Conservation (phyloP, 2,888 invertebrate species). For the Xestia rhomboidea region DNA sequence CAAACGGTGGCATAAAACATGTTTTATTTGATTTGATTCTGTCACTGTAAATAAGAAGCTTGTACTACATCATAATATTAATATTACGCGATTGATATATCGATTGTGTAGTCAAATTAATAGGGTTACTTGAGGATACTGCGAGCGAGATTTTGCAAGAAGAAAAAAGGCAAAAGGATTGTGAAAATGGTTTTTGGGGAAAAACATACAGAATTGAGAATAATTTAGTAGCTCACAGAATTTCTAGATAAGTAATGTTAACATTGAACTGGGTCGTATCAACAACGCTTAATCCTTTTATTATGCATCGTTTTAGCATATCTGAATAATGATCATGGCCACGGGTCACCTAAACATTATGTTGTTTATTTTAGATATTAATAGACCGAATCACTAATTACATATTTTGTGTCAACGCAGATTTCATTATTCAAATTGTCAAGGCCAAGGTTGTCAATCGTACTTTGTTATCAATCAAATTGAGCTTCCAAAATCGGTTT, state of each 20-base stretch:
- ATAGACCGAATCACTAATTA: slow-evolving; percentile 68
- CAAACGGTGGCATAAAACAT: slow-evolving; percentile 23
- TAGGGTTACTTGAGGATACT: background rate
- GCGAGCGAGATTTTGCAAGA: background rate
- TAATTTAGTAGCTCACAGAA: slow-evolving; percentile 17
- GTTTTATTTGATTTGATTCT: slow-evolving; percentile 31
- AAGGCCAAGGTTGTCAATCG: slow-evolving; percentile 63
- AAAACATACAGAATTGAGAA: slow-evolving; percentile 18
- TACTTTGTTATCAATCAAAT: slow-evolving; percentile 31
- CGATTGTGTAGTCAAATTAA: background rate
- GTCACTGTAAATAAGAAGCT: slow-evolving; percentile 25
- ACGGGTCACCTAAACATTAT: slow-evolving; percentile 73
- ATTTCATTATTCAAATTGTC: slow-evolving; percentile 64
- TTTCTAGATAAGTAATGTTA: slow-evolving; percentile 63
- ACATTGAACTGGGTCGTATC: slow-evolving; percentile 73
- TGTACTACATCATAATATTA: background rate
- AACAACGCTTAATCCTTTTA: slow-evolving; percentile 73
- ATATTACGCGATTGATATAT: background rate
- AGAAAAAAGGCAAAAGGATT: slow-evolving; percentile 6
- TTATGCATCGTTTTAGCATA: slow-evolving; percentile 79
- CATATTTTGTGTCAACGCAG: slow-evolving; percentile 68
- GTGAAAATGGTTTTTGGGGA: slow-evolving; percentile 1
- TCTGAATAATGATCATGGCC: slow-evolving; percentile 82
- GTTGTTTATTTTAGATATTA: slow-evolving; percentile 75
- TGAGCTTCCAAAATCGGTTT: background rate